Base-by-base conservation (phyloP, 2,888 invertebrate species). In the Anoncus sp. region DNA sequence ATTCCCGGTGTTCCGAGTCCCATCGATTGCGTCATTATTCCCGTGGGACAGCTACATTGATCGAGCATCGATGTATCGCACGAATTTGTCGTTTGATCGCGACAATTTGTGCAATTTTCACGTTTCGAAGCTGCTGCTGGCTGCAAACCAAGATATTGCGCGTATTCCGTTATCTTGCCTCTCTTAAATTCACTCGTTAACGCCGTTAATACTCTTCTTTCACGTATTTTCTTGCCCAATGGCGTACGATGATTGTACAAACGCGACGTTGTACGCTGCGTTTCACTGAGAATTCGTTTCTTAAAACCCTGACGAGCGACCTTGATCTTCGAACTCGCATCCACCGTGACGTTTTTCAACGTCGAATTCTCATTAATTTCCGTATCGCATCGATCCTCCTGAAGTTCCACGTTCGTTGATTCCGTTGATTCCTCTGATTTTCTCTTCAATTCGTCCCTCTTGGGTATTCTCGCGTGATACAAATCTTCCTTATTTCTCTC, bases 21-120 rank as follows among this genome's bases (percentile, higher is more conserved):
- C 24, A 80, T 24, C 45, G 72, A 63, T 47, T 65, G 83, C 45
- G 85, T 77, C 84, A 91, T 80, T 47, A 91, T 80, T 40, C 47
- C 78, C 24, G 85, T 81, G n/a, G 85, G 92, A 87, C 96, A 96
- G 70, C 93, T 92, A 67, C 93, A 91, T 86, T 95, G 95, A 86
- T 95, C 95, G 59, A 96, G 91, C 90, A 93, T 93, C 40, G 93
- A 92, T 81, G 95, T 91, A 12, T 94, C 94, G 82, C 94, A 94
- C 89, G 95, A 95, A 73, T 94, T 94, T 84, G 94, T 93, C 45
- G 93, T 93, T 86, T 94, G 94, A 51, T 84, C 81, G 91, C 96
- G 96, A 89, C 96, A 96, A 89, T 95, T 96, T 51, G 94, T 93
- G 88, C 96, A 96, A 87, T 95, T 95, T 9, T 53, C 3, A 16